Conservation (phyloP, 2,113 vertebrate species). For the Corythoichthys intestinalis region DNA sequence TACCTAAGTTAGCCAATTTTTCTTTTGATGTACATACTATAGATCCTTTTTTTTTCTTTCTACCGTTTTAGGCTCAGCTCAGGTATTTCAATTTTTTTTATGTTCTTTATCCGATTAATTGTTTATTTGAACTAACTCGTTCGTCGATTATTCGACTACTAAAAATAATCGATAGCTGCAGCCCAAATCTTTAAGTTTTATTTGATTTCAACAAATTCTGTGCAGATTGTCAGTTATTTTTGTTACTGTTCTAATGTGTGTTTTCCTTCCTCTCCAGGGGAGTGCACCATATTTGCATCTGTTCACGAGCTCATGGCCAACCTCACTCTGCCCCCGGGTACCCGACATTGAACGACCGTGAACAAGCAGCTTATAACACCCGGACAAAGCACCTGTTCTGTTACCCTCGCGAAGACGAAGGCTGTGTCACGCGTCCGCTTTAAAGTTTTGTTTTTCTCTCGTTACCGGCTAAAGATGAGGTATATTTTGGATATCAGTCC, state of each 20-base stretch:
- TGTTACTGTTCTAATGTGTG: not conserved
- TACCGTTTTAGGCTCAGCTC: no score
- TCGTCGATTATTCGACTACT: no score
- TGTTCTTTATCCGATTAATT: no score
- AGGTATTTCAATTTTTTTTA: no score
- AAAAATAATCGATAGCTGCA: no score
- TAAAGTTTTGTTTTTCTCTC: constrained; percentile 31
- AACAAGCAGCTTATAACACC: constrained; percentile 4
- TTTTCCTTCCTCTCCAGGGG: constrained; percentile 74
- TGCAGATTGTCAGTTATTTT: no score
- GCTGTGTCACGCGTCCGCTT: not conserved
- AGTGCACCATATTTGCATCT: constrained; percentile 98
- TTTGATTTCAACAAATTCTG: no score
- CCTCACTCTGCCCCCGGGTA: constrained; percentile 88
- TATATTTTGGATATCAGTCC: constrained; percentile 61
- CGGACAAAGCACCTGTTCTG: not conserved
- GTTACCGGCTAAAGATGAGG: constrained; percentile 24
- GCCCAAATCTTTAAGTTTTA: no score
- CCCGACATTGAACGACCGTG: constrained; percentile 76
- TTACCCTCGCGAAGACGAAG: not conserved
- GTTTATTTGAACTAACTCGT: no score
- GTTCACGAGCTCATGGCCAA: constrained; percentile 98
- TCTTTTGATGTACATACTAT: no score
- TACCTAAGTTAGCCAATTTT: no score
- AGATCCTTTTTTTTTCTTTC: no score